Conservation (phyloP, 2,888 invertebrate species). For the Galeruca laticollis region DNA sequence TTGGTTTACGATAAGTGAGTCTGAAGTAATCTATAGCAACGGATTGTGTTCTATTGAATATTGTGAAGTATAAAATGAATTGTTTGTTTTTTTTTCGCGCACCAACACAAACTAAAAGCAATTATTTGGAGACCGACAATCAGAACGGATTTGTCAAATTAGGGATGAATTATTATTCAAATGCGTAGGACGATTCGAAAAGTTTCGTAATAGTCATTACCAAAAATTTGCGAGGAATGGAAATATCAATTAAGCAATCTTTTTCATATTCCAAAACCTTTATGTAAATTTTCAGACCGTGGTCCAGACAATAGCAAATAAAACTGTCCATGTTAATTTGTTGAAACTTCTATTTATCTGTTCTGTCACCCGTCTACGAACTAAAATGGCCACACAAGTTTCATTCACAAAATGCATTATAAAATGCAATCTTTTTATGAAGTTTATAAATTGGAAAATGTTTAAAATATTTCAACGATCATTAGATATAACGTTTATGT, state of each 20-base stretch:
- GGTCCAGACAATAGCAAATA: slow-evolving; percentile 36
- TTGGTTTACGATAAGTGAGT: no score
- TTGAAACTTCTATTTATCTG: not conserved
- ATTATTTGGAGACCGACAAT: slow-evolving; percentile 23
- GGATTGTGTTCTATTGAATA: no score
- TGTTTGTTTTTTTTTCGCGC: slow-evolving; percentile 4
- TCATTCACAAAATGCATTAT: no score
- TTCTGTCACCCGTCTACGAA: not conserved
- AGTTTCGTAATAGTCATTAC: slow-evolving; percentile 33
- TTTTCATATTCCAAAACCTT: slow-evolving; percentile 28
- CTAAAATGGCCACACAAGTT: not conserved
- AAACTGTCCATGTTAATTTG: slow-evolving; percentile 32
- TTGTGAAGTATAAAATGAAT: not conserved
- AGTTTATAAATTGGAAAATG: no score
- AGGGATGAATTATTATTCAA: slow-evolving; percentile 42
- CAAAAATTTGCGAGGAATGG: slow-evolving; percentile 36
- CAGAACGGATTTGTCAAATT: slow-evolving; percentile 41
- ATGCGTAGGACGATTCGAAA: slow-evolving; percentile 30
- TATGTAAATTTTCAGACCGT: slow-evolving; percentile 37
- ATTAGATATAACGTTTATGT: no score
- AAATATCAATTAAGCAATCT: slow-evolving; percentile 43
- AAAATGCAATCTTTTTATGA: no score
- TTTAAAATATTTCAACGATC: no score
- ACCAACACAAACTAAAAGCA: slow-evolving; percentile 19
- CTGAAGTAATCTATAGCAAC: no score